A percentile compares a stretch with the other conserved stretches of the same genome.
Evolutionary conservation across 2,797 vertebrate species (phyloP).

Genomic region (Hydrocynus forskahlii): DNA sequence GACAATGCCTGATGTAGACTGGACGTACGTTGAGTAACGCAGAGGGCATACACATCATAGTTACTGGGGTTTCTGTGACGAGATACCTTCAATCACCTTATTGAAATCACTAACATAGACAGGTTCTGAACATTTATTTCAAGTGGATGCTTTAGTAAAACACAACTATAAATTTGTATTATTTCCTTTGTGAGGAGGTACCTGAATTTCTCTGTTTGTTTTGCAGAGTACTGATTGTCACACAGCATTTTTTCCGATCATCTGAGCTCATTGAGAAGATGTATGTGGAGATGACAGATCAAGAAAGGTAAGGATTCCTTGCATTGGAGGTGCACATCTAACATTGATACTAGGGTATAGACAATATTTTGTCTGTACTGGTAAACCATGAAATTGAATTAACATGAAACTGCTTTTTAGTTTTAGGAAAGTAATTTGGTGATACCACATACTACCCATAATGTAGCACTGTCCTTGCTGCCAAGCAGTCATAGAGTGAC

Average conservation of each 20-base stretch:
- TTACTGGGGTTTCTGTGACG: background rate
- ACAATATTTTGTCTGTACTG: too few relatives aligned
- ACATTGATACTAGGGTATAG: too few relatives aligned
- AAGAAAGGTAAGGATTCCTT: conserved; percentile 83
- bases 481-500: too few relatives aligned
- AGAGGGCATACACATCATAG: background rate
- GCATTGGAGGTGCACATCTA: too few relatives aligned
- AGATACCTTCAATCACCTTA: background rate
- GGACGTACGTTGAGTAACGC: conserved; percentile 82
- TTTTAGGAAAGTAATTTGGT: too few relatives aligned
- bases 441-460: too few relatives aligned
- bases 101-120: background rate
- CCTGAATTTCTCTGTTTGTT: conserved; percentile 31
- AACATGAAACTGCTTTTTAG: too few relatives aligned
- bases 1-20: conserved; percentile 85
- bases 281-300: conserved; percentile 86
- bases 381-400: too few relatives aligned
- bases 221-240: conserved; percentile 89
- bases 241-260: conserved; percentile 89
- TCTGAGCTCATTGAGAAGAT: conserved; percentile 84
- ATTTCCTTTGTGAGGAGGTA: background rate
- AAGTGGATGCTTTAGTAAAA: too few relatives aligned
- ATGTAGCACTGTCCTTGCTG: too few relatives aligned
- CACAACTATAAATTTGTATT: background rate
- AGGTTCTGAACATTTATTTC: background rate